Evolutionary conservation across 2,797 vertebrate species (phyloP), one percentile per base, ranked within the genome.

Genomic region (Onychomys torridus): DNA sequence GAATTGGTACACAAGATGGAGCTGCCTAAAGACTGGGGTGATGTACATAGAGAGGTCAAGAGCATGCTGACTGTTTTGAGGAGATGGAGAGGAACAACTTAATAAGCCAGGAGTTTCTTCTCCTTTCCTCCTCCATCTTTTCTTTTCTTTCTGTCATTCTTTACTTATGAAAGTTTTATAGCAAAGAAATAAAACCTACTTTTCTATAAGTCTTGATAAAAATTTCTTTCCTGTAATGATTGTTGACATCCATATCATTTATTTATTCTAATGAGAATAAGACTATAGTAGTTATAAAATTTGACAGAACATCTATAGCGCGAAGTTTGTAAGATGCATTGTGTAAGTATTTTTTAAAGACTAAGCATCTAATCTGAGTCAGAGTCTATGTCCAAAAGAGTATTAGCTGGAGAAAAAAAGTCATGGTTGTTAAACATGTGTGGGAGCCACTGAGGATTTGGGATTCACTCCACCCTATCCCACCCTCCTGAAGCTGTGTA

Each of bases 321-420:
- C 49, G 5, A 76, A 75, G 7, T 46, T n/a, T 40, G 13, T 46
- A 43, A 49, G 9, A n/a, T 95, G 77, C 17, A 78, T 11, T 92
- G n/a, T 83, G 2, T 61, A 40, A 79, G 61, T 55, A 59, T 94
- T 82, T 88, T 49, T 17, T 55, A 37, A 69, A 69, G 4, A 49
- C 34, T 40, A 78, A 96, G 17, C 11, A 86, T 61, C 82, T 89
- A 92, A 95, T 71, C 67, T 94, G 90, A 96, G 43, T 95, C n/a
- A 88, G 2, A 63, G 46, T 75, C 40, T n/a, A 32, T 90, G 49
- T 79, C 73, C 59, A 55, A 83, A 75, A 90, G 40, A 87, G 37
- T 94, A 97, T 96, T 92, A 92, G 89, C 40, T 93, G 67, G 93
- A 94, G 73, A 77, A 92, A 59, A 29, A 76, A 82, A 46, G 49